Evolutionary conservation across 1,140 invertebrate genomes (phyloP), one percentile per base, ranked within the genome.

Genomic region (Ruditapes philippinarum): DNA sequence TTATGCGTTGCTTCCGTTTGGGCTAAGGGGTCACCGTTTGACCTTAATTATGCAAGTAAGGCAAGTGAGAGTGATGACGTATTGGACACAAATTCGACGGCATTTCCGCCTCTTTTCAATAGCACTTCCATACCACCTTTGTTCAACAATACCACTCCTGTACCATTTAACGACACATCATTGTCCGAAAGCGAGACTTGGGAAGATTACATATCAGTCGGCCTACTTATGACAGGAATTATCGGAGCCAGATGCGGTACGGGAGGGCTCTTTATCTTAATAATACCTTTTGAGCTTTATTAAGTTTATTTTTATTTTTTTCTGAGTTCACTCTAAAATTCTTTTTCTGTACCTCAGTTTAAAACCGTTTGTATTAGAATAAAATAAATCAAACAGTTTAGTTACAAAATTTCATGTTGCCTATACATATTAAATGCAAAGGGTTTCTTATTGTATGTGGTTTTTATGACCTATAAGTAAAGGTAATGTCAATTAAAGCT

Each of bases 1-100:
- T 83, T 96, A 9, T 97, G 96, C 92, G 95, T 97, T 5, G 92
- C 95, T 0, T 97, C 97, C 0, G 94, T 97, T n/a, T 97, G 95
- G 92, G 90, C 95, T 7, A 96, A 96, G 0, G 97, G 97, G 22
- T 96, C 96, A 60, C 96, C 96, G 2, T 97, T 97, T 92, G 94
- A 96, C 91, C 94, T 94, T 11, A 49, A 84, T 62, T 84, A 25
- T n/a, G 12, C 1, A 0, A 19, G 28, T n/a, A 40, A 60, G 9
- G 11, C 31, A 11, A 19, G 57, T 9, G 25, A 60, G 1, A n/a
- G 22, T 19, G 3, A 17, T 17, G 22, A 28, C 45, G 19, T 42
- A 25, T n/a, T 11, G 0, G 28, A 70, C 12, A n/a, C 42, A 33
- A 68, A 40, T 28, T 31, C 57, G 38, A 40, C 38, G 51, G 28